phyloP scores from a whole-genome alignment of 2,888 invertebrate genomes.

The Mongoloraphidia duomilia region DNA sequence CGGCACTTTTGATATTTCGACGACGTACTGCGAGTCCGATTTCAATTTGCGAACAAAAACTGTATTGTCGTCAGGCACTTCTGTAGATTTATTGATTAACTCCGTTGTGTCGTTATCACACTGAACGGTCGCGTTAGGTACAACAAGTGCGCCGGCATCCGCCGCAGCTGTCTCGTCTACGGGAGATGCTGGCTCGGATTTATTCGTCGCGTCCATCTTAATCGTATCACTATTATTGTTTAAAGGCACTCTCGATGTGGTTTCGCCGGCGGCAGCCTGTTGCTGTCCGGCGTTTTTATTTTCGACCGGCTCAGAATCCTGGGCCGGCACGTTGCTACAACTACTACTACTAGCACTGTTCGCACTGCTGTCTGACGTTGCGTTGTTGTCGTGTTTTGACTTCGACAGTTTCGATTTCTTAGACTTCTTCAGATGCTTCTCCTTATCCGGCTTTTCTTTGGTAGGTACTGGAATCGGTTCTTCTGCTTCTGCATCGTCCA shows the following conservation, averaged over 20 bases:
- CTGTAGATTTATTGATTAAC: not conserved
- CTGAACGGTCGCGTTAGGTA: too few species aligned
- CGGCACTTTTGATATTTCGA: conserved; percentile 24
- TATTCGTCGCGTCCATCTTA: too few species aligned
- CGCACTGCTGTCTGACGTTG: not conserved
- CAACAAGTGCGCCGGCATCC: too few species aligned
- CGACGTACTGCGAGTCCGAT: conserved; percentile 12
- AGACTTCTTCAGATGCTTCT: conserved; percentile 24
- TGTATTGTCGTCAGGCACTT: conserved; percentile 2
- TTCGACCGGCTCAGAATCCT: too few species aligned
- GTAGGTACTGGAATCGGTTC: conserved; percentile 29
- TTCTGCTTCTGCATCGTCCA: conserved; percentile 40
- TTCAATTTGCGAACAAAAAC: conserved; percentile 3
- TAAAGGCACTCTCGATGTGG: too few species aligned
- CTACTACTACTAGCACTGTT: not conserved
- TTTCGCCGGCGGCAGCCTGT: too few species aligned
- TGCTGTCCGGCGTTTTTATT: too few species aligned
- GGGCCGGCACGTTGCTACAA: too few species aligned
- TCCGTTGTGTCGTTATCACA: too few species aligned
- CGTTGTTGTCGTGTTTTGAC: not conserved
- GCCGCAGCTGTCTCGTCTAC: too few species aligned
- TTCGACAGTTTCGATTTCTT: conserved; percentile 24
- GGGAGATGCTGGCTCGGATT: too few species aligned
- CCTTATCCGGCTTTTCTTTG: conserved; percentile 15
- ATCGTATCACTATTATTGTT: too few species aligned